phyloP scores from a whole-genome alignment of 23 tunicate species.

The Styela plicata region DNA sequence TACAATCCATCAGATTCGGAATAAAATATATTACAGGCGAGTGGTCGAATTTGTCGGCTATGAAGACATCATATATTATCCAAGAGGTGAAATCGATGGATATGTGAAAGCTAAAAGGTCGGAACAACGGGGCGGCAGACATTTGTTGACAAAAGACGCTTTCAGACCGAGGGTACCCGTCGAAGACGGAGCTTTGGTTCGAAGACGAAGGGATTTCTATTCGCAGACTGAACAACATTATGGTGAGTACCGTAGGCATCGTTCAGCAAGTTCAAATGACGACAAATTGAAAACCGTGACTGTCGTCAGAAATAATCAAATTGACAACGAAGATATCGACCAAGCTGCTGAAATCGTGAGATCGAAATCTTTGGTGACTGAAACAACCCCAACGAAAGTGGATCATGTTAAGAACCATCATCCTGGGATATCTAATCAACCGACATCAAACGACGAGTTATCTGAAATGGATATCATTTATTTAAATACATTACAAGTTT shows the following conservation, averaged over 20 bases:
- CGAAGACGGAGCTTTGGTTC: neutral
- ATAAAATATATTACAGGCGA: neutral
- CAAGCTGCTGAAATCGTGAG: neutral
- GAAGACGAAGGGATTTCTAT: neutral
- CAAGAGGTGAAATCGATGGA: neutral
- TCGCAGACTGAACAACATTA: neutral
- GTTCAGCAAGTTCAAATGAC: neutral
- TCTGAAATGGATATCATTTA: constrained; percentile 18
- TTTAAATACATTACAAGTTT: neutral
- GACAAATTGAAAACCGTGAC: neutral
- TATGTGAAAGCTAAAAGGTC: neutral
- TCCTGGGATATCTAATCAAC: neutral
- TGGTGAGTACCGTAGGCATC: neutral
- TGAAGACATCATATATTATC: neutral
- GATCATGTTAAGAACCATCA: neutral
- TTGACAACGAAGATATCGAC: neutral
- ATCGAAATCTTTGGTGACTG: neutral
- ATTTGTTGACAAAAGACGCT: neutral
- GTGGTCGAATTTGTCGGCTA: neutral
- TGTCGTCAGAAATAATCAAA: neutral
- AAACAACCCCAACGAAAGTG: neutral
- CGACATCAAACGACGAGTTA: neutral
- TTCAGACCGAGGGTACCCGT: neutral
- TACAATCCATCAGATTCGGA: neutral
- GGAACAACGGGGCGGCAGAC: neutral